phyloP scores from a whole-genome alignment of 2,888 invertebrate genomes.

The Megaustenia siamemsis region DNA sequence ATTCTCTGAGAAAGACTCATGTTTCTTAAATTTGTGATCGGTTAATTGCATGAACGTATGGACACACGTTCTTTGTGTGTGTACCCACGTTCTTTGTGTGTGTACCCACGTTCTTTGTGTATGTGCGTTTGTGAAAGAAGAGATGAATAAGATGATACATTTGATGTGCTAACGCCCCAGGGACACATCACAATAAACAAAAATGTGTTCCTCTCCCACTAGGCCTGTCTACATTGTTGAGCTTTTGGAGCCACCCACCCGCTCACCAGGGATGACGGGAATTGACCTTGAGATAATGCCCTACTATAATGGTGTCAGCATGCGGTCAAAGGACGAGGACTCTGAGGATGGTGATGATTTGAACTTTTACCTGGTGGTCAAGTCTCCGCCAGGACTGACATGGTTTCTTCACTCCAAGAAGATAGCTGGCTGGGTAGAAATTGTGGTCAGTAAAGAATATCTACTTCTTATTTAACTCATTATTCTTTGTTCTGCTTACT shows the following conservation, averaged over 20 bases:
- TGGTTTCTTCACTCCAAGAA: constrained; percentile 77
- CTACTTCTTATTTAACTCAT: not conserved
- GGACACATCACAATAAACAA: too few species aligned
- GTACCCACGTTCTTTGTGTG: too few species aligned
- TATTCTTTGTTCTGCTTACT: too few species aligned
- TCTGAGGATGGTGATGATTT: constrained; percentile 51
- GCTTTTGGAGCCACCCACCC: constrained; percentile 58
- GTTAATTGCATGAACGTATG: too few species aligned
- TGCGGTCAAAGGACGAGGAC: constrained; percentile 16
- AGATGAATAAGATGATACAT: too few species aligned
- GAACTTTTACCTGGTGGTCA: constrained; percentile 77
- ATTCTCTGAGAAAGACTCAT: too few species aligned
- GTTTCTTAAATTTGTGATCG: too few species aligned
- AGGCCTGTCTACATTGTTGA: constrained; percentile 71
- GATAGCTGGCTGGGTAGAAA: constrained; percentile 75
- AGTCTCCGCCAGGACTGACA: constrained; percentile 74
- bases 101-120: too few species aligned
- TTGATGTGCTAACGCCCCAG: too few species aligned
- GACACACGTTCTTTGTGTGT: too few species aligned
- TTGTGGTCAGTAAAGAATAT: constrained; percentile 70
- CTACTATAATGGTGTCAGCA: constrained; percentile 46
- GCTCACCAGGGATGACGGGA: constrained; percentile 47
- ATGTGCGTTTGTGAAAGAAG: too few species aligned
- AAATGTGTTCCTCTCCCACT: constrained; percentile 4
- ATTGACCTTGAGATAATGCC: constrained; percentile 66